Evolutionary conservation across 2,888 invertebrate genomes (phyloP).

Genomic region (Lomographa bimaculata): DNA sequence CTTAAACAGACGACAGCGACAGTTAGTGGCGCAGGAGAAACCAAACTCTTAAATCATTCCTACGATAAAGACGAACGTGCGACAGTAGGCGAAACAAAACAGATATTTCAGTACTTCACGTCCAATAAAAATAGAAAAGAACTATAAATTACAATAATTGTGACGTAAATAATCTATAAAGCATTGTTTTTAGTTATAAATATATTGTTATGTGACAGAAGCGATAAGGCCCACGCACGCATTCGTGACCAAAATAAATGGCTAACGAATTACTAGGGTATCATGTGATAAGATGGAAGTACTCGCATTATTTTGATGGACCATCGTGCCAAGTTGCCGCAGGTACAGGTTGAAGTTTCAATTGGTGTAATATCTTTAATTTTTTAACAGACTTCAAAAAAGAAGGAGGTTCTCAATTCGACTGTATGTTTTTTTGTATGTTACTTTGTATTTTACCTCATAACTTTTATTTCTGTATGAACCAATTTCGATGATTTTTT

Average conservation of each 20-base stretch:
- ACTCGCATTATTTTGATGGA: background rate
- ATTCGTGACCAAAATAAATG: constrained; percentile 5
- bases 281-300: constrained; percentile 20
- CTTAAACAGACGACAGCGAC: too few relatives aligned
- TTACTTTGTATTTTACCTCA: too few relatives aligned
- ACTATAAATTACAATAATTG: constrained; percentile 21
- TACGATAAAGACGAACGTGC: too few relatives aligned
- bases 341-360: too few relatives aligned
- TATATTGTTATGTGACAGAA: constrained; percentile 24
- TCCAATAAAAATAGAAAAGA: constrained; percentile 15
- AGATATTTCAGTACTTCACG: constrained; percentile 3
- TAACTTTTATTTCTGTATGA: too few relatives aligned
- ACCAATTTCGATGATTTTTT: too few relatives aligned
- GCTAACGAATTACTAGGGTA: constrained; percentile 3
- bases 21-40: too few relatives aligned
- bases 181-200: constrained; percentile 29
- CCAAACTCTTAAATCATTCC: too few relatives aligned
- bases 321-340: background rate
- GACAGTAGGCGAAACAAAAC: background rate
- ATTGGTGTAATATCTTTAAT: too few relatives aligned
- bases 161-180: constrained; percentile 28
- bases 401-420: too few relatives aligned
- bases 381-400: too few relatives aligned
- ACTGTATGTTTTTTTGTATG: too few relatives aligned
- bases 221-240: constrained; percentile 16